Conservation (phyloP, 64 coral and sea anemone genomes). For the Pachyseris speciosa region DNA sequence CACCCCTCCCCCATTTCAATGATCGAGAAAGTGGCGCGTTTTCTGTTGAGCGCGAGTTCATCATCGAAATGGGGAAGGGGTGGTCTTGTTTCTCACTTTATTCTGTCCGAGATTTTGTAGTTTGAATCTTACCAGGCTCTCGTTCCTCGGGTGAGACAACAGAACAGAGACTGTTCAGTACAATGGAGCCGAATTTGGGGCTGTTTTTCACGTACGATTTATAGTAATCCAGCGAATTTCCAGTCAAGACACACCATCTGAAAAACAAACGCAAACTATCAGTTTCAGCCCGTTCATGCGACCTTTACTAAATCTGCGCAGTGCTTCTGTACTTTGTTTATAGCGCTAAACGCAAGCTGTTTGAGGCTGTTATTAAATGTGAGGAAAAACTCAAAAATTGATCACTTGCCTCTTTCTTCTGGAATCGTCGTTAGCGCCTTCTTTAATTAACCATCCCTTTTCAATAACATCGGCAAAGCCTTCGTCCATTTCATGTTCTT, state of each 20-base stretch:
- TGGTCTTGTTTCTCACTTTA: too few relatives aligned
- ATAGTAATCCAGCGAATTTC: conserved; percentile 96
- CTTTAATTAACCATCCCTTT: conserved; percentile 96
- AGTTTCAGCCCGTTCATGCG: background rate
- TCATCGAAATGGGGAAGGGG: too few relatives aligned
- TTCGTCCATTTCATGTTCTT: conserved; percentile 91
- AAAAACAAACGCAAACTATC: background rate
- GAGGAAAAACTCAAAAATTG: background rate
- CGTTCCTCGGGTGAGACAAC: conserved; percentile 88
- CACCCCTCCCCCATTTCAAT: too few relatives aligned
- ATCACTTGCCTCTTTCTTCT: conserved; percentile 85
- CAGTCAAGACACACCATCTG: conserved; percentile 98
- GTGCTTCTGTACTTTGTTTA: too few relatives aligned
- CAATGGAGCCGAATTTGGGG: conserved; percentile 95
- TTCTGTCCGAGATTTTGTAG: background rate
- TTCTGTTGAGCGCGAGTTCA: too few relatives aligned
- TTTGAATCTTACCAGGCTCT: conserved; percentile 67
- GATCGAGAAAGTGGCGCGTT: too few relatives aligned
- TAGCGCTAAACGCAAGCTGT: too few relatives aligned
- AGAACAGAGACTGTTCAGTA: conserved; percentile 94
- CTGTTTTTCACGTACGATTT: conserved; percentile 98
- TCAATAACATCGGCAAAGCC: conserved; percentile 93
- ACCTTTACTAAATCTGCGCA: background rate
- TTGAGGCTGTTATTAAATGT: too few relatives aligned
- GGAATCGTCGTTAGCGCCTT: conserved; percentile 85